Evolutionary conservation across 2,113 vertebrate genomes (phyloP).

Genomic region (Mola mola): DNA sequence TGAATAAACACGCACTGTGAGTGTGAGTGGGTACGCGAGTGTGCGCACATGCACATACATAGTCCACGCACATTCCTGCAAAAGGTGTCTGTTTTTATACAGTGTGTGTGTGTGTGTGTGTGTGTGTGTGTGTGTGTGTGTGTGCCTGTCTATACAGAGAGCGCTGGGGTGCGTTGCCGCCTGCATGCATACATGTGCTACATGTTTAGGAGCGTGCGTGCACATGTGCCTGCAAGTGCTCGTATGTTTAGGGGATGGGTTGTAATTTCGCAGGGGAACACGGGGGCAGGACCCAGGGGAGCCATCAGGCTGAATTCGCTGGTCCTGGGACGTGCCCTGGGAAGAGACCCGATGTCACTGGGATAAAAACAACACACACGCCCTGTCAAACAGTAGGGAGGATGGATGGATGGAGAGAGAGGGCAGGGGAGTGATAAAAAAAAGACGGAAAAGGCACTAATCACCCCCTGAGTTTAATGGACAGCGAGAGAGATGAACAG

Average conservation of each 20-base stretch:
- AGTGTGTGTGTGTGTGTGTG: background rate
- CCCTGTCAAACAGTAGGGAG: constrained; percentile 68
- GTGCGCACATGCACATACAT: background rate
- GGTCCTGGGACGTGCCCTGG: constrained; percentile 70
- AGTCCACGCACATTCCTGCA: background rate
- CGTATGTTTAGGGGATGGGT: constrained; percentile 35
- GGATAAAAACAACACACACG: constrained; percentile 76
- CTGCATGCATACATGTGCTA: background rate
- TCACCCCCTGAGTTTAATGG: constrained; percentile 18
- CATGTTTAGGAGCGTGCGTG: constrained; percentile 3
- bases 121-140: constrained; percentile 6
- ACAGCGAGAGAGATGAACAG: constrained; percentile 35
- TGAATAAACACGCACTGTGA: constrained; percentile 79
- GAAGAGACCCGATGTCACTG: constrained; percentile 76
- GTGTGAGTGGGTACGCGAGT: constrained; percentile 4
- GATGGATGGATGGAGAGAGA: constrained; percentile 58
- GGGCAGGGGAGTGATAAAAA: constrained; percentile 41
- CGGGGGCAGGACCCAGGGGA: constrained; percentile 65
- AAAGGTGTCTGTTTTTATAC: background rate
- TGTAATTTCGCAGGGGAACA: constrained; percentile 65
- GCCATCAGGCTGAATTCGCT: constrained; percentile 57
- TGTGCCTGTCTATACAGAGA: background rate
- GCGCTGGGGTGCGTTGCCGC: constrained; percentile 12
- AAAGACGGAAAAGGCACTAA: constrained; percentile 49
- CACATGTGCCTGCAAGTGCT: constrained; percentile 4